phyloP scores from a whole-genome alignment of 2,797 vertebrate species.

The Sciurus vulgaris region DNA sequence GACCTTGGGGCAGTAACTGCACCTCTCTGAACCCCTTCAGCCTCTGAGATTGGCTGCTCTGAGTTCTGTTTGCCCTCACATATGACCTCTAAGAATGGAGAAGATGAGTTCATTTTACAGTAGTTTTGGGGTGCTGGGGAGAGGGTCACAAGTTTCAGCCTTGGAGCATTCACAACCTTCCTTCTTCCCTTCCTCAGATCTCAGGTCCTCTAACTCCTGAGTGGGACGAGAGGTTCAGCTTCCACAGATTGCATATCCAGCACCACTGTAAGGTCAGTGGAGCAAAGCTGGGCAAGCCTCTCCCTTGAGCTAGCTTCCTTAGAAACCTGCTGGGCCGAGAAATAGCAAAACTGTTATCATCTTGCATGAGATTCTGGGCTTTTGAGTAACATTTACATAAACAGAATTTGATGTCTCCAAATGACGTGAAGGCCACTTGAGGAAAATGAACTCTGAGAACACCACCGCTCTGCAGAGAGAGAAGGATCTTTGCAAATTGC shows the following conservation, averaged over 20 bases:
- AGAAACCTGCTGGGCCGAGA: neutral
- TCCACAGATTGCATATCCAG: fast-evolving
- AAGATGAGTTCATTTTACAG: neutral
- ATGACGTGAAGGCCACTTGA: neutral
- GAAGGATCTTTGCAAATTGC: neutral
- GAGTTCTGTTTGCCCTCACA: neutral
- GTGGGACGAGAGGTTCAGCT: neutral
- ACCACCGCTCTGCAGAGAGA: neutral
- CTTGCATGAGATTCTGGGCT: neutral
- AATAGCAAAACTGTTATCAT: neutral
- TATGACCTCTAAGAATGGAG: neutral
- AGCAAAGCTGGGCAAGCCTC: neutral
- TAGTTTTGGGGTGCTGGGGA: neutral
- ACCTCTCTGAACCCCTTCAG: neutral
- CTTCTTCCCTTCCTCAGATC: neutral
- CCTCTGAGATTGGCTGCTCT: neutral
- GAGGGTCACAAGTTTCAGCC: neutral
- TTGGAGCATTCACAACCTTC: neutral
- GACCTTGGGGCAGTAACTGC: neutral
- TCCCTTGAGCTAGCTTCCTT: neutral
- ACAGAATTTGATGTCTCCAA: neutral
- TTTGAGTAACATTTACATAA: neutral
- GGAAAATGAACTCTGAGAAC: neutral
- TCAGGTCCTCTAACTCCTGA: neutral
- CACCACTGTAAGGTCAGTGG: fast-evolving